Percentiles rank a stretch among this genome's conserved stretches.
phyloP scores from a whole-genome alignment of 2,113 vertebrate genomes.

The Urocolius indicus region DNA sequence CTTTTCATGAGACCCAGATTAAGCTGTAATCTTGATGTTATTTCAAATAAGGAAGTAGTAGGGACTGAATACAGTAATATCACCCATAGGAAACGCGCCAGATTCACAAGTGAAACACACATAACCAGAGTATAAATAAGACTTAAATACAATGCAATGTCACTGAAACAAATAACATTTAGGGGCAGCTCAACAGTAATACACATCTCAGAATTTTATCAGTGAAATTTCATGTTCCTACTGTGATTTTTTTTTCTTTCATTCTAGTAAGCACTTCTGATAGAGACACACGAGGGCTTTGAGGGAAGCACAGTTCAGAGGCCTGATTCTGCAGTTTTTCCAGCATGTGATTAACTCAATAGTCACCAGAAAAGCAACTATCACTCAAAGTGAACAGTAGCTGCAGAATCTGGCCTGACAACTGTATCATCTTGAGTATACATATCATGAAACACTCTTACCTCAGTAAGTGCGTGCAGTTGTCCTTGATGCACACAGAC shows the following conservation, averaged over 20 bases:
- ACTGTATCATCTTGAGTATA: not conserved
- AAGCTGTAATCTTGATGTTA: not conserved
- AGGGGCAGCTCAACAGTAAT: not conserved
- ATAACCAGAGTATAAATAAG: not conserved
- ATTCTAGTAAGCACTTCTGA: not conserved
- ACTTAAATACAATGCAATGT: not conserved
- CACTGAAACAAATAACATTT: not conserved
- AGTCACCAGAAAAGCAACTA: not conserved
- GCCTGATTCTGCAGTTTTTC: not conserved
- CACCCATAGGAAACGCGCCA: not conserved
- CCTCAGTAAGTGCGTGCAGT: constrained; percentile 97
- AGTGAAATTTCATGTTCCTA: not conserved
- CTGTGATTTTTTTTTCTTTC: not conserved
- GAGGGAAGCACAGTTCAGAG: not conserved
- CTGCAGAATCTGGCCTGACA: not conserved
- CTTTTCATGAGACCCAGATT: not conserved
- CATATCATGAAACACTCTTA: constrained; percentile 77
- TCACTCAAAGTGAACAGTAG: not conserved
- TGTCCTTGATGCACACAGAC: constrained; percentile 98
- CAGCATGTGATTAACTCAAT: not conserved
- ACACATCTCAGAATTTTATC: not conserved
- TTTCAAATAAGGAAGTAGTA: not conserved
- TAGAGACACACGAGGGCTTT: not conserved
- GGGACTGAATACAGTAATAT: not conserved
- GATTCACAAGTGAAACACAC: not conserved